Base-by-base conservation (phyloP, 2,888 invertebrate genomes). In the Pammene aurita region DNA sequence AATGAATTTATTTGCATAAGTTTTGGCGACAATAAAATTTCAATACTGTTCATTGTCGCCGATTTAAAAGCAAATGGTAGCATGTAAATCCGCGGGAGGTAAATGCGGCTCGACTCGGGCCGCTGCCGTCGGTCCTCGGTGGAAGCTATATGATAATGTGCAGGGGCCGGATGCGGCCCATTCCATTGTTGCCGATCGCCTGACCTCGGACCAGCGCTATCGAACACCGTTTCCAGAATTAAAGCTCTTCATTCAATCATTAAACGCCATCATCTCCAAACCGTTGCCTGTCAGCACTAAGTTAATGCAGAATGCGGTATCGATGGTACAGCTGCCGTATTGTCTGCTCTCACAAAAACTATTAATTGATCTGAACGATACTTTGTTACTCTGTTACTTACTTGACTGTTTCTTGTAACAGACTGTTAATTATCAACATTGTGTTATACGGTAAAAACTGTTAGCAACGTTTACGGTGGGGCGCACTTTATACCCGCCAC, bases 151-250 rank as follows among this genome's bases (percentile, higher is more conserved):
- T 90, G 90, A 86, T 90, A 90, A 92, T 90, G 82, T 80, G 80
- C 79, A 73, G 76, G 77, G 80, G 80, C 91, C 92, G 92, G 92
- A 92, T 91, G 89, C 84, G 80, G 87, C 86, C 89, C 85, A 92
- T 92, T 92, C 90, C 88, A 92, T 92, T 92, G 92, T 91, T 87
- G 86, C 82, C 84, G 84, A 86, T 84, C 81, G 84, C 78, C 73
- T 89, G 92, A 89, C 92, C 92, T 92, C 92, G 90, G 79, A 80
- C 78, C 84, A 79, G 79, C 79, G 80, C 78, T 82, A 75, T 76
- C 74, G 73, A 76, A 73, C 76, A 77, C 73, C 74, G 74, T 76
- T 77, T 75, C 76, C 72, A 77, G 79, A 81, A 79, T 77, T 77
- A 75, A 77, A 73, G 73, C 75, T 76, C 74, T 73, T 73, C 72